These are phyloP conservation scores for Caenorhabditis briggsae DNA, from an alignment of 1,140 invertebrate genomes.

Conservation along the genomic window DNA sequence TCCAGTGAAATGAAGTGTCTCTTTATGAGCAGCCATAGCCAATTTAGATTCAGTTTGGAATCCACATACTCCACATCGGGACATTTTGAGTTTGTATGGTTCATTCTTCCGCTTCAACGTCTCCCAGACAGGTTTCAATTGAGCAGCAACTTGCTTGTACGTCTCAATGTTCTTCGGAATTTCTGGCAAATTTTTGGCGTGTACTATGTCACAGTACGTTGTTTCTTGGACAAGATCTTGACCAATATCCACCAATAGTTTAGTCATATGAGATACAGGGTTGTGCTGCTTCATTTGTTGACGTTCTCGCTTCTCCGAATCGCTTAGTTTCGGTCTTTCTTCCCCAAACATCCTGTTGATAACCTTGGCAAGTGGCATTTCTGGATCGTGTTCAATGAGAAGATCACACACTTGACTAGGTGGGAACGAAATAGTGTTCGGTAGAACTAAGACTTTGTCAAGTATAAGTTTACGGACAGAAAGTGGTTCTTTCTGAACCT, in stretches of 20 bases:
- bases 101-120: constrained; percentile 73
- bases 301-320: constrained; percentile 70
- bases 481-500: constrained; percentile 75
- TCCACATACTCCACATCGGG: constrained; percentile 70
- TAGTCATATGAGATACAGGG: constrained; percentile 76
- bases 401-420: constrained; percentile 77
- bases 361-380: constrained; percentile 63
- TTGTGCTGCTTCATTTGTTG: constrained; percentile 67
- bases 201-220: constrained; percentile 77
- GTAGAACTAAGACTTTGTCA: constrained; percentile 77
- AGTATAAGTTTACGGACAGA: constrained; percentile 75
- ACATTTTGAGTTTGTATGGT: constrained; percentile 71
- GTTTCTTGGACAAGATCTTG: constrained; percentile 77
- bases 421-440: constrained; percentile 77
- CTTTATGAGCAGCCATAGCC: constrained; percentile 69
- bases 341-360: constrained; percentile 74
- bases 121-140: constrained; percentile 77
- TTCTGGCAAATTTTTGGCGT: constrained; percentile 76
- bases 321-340: constrained; percentile 72
- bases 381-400: constrained; percentile 75
- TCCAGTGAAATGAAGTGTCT: constrained; percentile 70
- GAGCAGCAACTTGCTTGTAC: constrained; percentile 77
- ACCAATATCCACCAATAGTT: constrained; percentile 75
- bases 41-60: constrained; percentile 72
- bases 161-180: constrained; percentile 77